Conservation (phyloP, 2,888 invertebrate species). For the Sarcophaga rosellei region DNA sequence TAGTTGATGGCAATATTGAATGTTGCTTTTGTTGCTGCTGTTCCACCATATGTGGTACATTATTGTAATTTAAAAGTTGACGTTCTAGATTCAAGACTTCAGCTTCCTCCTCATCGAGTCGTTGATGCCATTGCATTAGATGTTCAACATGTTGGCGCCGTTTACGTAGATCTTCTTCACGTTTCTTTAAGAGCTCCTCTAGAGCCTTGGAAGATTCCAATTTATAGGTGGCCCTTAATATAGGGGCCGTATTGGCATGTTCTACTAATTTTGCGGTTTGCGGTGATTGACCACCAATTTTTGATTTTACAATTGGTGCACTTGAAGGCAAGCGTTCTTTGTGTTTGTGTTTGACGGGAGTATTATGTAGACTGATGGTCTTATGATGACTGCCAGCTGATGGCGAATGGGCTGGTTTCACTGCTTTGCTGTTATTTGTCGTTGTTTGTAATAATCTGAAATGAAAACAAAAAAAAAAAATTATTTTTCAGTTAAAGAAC, state of each 20-base stretch:
- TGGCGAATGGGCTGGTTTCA: slow-evolving; percentile 22
- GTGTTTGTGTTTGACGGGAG: slow-evolving; percentile 59
- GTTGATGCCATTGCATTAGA: slow-evolving; percentile 83
- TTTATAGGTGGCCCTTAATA: slow-evolving; percentile 72
- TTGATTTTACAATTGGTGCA: slow-evolving; percentile 21
- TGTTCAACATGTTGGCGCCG: slow-evolving; percentile 82
- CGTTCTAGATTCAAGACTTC: slow-evolving; percentile 82
- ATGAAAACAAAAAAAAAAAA: slow-evolving; percentile 38
- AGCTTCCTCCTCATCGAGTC: slow-evolving; percentile 82
- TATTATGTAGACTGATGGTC: slow-evolving; percentile 35
- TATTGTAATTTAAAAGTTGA: slow-evolving; percentile 74
- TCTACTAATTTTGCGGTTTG: slow-evolving; percentile 1
- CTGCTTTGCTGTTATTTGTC: slow-evolving; percentile 19
- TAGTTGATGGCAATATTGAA: slow-evolving; percentile 22
- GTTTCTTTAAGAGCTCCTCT: slow-evolving; percentile 79
- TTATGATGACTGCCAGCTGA: slow-evolving; percentile 29
- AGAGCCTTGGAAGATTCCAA: slow-evolving; percentile 73
- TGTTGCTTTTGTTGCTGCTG: slow-evolving; percentile 51
- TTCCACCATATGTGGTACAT: slow-evolving; percentile 69
- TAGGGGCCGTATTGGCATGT: slow-evolving; percentile 62
- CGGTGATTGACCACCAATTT: slow-evolving; percentile 4
- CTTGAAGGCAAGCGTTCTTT: slow-evolving; percentile 29
- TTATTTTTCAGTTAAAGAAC: neutral
- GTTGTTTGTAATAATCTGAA: slow-evolving; percentile 63
- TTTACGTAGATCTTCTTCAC: slow-evolving; percentile 82